A percentile compares a stretch with the other conserved stretches of the same genome.
These are phyloP conservation scores for Matsumurasca onukii DNA, from an alignment of 1,140 invertebrate genomes.

Conservation along the genomic window DNA sequence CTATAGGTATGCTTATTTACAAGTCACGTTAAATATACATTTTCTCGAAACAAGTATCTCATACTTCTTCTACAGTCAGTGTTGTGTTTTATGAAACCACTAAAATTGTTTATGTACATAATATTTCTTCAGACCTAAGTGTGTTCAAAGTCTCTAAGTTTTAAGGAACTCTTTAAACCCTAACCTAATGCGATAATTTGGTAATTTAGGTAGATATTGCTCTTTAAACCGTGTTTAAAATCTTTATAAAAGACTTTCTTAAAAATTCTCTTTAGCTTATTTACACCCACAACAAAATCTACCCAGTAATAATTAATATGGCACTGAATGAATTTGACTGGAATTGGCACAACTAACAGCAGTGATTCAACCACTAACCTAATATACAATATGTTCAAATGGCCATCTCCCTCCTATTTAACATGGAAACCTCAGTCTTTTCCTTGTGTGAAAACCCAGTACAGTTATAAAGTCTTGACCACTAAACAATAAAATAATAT, in stretches of 20 bases:
- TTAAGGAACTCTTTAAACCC: neutral
- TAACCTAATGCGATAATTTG: neutral
- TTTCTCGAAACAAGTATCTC: neutral
- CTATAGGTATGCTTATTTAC: too few relatives aligned
- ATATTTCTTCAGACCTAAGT: neutral
- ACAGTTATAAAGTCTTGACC: too few relatives aligned
- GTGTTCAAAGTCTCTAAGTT: neutral
- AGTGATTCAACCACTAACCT: neutral
- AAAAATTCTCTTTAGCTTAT: neutral
- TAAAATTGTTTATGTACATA: neutral
- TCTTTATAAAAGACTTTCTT: neutral
- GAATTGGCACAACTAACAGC: neutral
- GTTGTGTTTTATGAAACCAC: neutral
- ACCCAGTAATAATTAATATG: neutral
- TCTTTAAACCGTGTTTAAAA: neutral
- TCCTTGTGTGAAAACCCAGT: too few relatives aligned
- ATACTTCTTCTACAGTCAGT: neutral
- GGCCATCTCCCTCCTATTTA: too few relatives aligned
- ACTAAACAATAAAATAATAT: too few relatives aligned
- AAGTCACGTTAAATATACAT: neutral
- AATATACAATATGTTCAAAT: too few relatives aligned
- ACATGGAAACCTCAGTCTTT: too few relatives aligned
- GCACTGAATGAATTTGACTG: neutral
- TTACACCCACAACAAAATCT: neutral
- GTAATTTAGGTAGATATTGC: neutral